Percentiles rank a stretch among this genome's conserved stretches.
Conservation (phyloP, 2,113 vertebrate genomes). For the Blennius ocellaris region DNA sequence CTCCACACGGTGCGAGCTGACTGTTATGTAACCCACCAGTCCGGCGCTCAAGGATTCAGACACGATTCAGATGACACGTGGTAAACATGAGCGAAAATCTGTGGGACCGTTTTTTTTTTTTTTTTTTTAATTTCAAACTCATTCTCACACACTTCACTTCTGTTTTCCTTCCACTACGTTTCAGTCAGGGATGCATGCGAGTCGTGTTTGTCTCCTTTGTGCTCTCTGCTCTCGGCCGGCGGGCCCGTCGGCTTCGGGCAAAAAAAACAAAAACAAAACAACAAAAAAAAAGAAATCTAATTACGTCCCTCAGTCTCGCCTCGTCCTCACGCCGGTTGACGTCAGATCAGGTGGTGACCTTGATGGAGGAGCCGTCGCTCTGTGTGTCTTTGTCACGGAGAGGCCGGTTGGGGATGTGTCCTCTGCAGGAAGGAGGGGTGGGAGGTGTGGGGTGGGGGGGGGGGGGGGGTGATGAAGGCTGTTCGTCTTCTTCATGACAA, state of each 20-base stretch:
- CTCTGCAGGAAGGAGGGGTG: background rate
- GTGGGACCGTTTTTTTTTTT: slow-evolving; percentile 26
- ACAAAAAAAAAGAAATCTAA: slow-evolving; percentile 49
- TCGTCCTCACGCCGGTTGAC: slow-evolving; percentile 58
- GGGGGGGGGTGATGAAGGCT: slow-evolving; percentile 10
- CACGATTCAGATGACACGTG: slow-evolving; percentile 56
- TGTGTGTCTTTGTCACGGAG: slow-evolving; percentile 60
- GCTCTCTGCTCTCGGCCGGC: slow-evolving; percentile 12
- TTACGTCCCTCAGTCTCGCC: slow-evolving; percentile 59
- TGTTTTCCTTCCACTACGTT: slow-evolving; percentile 5
- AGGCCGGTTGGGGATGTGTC: background rate
- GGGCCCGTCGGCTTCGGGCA: slow-evolving; percentile 14
- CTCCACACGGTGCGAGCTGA: slow-evolving; percentile 48
- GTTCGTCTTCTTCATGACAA: slow-evolving; percentile 16
- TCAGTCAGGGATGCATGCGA: slow-evolving; percentile 1
- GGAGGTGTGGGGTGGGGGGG: background rate
- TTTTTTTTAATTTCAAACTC: background rate
- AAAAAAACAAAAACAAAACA: no score
- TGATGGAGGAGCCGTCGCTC: slow-evolving; percentile 53
- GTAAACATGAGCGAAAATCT: slow-evolving; percentile 46
- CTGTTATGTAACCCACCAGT: slow-evolving; percentile 66
- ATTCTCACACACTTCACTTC: slow-evolving; percentile 1
- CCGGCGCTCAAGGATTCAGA: slow-evolving; percentile 53
- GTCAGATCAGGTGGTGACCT: slow-evolving; percentile 75
- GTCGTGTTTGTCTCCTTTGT: background rate